These are phyloP conservation scores for Rana temporaria DNA, from an alignment of 2,113 vertebrate species.

Conservation along the genomic window DNA sequence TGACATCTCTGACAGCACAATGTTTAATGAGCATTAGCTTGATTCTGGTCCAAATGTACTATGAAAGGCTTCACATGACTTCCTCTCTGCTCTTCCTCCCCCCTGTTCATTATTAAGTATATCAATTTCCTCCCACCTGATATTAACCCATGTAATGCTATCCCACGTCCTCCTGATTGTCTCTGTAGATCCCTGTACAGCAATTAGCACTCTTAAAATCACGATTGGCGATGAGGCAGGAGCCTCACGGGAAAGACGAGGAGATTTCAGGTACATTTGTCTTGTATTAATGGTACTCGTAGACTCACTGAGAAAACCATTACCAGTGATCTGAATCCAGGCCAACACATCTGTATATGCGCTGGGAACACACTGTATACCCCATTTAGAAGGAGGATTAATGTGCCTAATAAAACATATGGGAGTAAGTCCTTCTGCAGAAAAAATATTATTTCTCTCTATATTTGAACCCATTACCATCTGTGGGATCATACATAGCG, in stretches of 20 bases:
- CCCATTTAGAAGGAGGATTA: neutral
- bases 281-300: conserved; percentile 28
- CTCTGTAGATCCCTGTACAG: neutral
- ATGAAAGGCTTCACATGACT: conserved; percentile 18
- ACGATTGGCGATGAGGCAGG: neutral
- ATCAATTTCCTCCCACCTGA: neutral
- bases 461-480: too few species aligned
- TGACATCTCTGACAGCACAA: conserved; percentile 32
- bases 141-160: conserved; percentile 12
- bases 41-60: conserved; percentile 33
- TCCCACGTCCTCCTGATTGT: neutral
- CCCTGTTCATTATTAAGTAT: conserved; percentile 19
- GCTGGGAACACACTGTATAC: neutral
- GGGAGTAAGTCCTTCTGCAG: neutral
- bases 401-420: neutral
- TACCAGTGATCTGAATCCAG: neutral
- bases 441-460: too few species aligned
- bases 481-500: too few species aligned
- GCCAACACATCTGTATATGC: conserved; percentile 11
- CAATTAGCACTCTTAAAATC: conserved; percentile 10
- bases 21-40: conserved; percentile 35
- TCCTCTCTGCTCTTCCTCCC: conserved; percentile 26
- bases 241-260: conserved; percentile 8
- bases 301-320: neutral
- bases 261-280: conserved; percentile 37